Evolutionary conservation across 1,140 invertebrate genomes (phyloP).

Genomic region (Drosophila kanapiae): DNA sequence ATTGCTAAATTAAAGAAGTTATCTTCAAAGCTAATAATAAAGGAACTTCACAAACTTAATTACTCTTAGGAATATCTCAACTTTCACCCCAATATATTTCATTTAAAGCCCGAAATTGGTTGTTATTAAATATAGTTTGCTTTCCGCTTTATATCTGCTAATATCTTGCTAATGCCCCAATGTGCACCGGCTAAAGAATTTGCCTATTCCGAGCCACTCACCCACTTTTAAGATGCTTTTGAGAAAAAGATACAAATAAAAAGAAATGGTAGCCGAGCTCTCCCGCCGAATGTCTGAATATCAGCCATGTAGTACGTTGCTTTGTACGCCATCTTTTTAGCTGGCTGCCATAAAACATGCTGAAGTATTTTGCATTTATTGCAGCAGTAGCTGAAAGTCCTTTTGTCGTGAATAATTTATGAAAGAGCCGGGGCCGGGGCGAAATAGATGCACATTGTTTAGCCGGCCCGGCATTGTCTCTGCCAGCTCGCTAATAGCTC

Average conservation of each 20-base stretch:
- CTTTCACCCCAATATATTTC: no score
- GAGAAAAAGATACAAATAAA: constrained; percentile 11
- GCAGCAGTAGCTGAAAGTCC: constrained; percentile 40
- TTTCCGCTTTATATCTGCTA: not conserved
- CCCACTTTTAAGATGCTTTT: constrained; percentile 23
- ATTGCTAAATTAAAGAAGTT: not conserved
- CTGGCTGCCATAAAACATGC: constrained; percentile 56
- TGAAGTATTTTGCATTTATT: constrained; percentile 62
- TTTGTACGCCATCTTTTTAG: constrained; percentile 54
- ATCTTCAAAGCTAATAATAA: not conserved
- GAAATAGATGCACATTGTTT: constrained; percentile 58
- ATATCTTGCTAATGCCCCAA: not conserved
- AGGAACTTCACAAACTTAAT: no score
- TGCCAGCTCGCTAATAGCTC: constrained; percentile 57
- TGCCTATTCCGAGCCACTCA: not conserved
- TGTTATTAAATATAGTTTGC: not conserved
- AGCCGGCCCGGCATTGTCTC: constrained; percentile 55
- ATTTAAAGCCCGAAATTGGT: not conserved
- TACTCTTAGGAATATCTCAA: no score
- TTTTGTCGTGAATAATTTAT: constrained; percentile 78
- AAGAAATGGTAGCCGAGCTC: constrained; percentile 30
- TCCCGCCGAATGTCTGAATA: constrained; percentile 26
- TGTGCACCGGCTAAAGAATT: not conserved
- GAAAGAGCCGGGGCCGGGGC: constrained; percentile 39
- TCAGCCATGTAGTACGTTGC: constrained; percentile 25